Evolutionary conservation across 2,888 invertebrate genomes (phyloP).

Genomic region (Blastobasis adustella): DNA sequence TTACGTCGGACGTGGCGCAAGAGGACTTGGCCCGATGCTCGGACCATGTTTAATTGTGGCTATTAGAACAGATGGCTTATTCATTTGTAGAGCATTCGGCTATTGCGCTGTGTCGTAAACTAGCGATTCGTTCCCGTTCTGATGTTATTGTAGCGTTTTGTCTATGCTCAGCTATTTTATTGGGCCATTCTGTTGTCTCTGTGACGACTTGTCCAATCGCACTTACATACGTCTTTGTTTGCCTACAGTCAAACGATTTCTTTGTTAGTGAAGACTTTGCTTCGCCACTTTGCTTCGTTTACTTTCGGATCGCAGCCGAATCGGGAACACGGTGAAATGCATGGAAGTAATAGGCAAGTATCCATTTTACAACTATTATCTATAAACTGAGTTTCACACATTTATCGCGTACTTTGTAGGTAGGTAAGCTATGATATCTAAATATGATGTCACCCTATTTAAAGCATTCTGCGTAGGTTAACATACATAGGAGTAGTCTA

Average conservation of each 20-base stretch:
- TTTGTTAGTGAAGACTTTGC: slow-evolving; percentile 24
- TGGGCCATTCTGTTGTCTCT: slow-evolving; percentile 65
- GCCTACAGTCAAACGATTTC: slow-evolving; percentile 17
- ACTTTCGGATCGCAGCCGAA: too few relatives aligned
- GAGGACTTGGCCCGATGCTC: slow-evolving; percentile 36
- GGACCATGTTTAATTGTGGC: slow-evolving; percentile 71
- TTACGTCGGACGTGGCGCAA: slow-evolving; percentile 39
- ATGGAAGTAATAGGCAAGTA: too few relatives aligned
- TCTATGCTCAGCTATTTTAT: slow-evolving; percentile 72
- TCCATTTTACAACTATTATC: too few relatives aligned
- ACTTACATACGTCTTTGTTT: slow-evolving; percentile 39
- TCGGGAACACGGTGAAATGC: too few relatives aligned
- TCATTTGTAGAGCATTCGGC: slow-evolving; percentile 74
- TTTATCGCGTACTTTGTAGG: too few relatives aligned
- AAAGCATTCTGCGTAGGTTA: too few relatives aligned
- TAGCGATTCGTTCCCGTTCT: slow-evolving; percentile 72
- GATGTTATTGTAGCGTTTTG: slow-evolving; percentile 75
- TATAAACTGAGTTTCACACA: too few relatives aligned
- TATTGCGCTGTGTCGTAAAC: slow-evolving; percentile 72
- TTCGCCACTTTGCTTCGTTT: too few relatives aligned
- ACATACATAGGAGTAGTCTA: too few relatives aligned
- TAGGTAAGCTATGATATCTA: too few relatives aligned
- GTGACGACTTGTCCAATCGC: slow-evolving; percentile 40
- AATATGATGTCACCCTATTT: too few relatives aligned
- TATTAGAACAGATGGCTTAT: slow-evolving; percentile 75